These are phyloP conservation scores for Osedax frankpressi DNA, from an alignment of 2,888 invertebrate species.

Conservation along the genomic window DNA sequence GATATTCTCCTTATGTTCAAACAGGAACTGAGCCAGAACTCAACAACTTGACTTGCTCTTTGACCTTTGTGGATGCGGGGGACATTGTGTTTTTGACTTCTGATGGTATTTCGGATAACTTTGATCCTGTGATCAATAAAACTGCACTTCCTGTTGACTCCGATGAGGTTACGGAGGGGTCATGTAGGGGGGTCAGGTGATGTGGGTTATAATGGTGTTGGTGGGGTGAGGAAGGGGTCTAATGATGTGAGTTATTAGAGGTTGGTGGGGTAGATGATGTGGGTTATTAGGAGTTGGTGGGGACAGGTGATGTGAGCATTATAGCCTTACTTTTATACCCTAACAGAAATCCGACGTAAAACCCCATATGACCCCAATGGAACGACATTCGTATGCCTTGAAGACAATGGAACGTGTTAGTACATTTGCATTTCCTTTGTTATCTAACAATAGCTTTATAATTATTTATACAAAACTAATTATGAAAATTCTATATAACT, in stretches of 20 bases:
- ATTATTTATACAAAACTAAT: too few species aligned
- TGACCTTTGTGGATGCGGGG: conserved; percentile 65
- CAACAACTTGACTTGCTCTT: conserved; percentile 69
- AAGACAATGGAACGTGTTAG: conserved; percentile 48
- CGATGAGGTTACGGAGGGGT: conserved; percentile 4
- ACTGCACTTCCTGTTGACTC: conserved; percentile 52
- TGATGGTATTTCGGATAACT: conserved; percentile 80
- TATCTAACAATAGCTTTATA: too few species aligned
- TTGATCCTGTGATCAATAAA: conserved; percentile 79
- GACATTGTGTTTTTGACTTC: conserved; percentile 75
- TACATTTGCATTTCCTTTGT: too few species aligned
- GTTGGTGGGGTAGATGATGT: too few species aligned
- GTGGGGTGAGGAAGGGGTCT: too few species aligned
- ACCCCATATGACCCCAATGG: conserved; percentile 40
- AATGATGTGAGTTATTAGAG: too few species aligned
- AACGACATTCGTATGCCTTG: conserved; percentile 68
- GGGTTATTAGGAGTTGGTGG: too few species aligned
- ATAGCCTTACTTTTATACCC: too few species aligned
- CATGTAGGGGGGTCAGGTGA: too few species aligned
- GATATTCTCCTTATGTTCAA: too few species aligned
- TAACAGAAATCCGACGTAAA: conserved; percentile 29
- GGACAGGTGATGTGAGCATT: neutral
- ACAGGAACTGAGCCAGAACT: conserved; percentile 62
- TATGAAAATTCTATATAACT: too few species aligned
- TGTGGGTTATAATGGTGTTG: too few species aligned